phyloP scores from a whole-genome alignment of 2,113 vertebrate species.

The Hemichromis elongatus region DNA sequence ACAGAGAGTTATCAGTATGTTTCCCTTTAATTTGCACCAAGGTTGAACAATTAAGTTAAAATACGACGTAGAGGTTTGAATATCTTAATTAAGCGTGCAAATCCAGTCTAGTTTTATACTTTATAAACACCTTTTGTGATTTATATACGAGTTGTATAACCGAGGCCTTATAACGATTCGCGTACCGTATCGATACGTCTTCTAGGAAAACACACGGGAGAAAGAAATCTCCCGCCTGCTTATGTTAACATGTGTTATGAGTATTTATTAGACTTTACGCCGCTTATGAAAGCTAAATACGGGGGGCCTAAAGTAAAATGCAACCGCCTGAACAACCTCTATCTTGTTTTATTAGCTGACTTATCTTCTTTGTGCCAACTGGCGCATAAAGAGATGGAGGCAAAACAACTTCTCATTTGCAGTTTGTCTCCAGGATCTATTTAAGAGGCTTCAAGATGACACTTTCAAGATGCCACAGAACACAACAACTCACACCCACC shows the following conservation, averaged over 20 bases:
- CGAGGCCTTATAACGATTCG: not conserved
- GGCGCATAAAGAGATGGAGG: not conserved
- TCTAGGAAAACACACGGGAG: not conserved
- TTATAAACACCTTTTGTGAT: not conserved
- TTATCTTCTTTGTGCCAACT: not conserved
- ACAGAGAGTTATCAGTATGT: not conserved
- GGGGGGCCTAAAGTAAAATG: not conserved
- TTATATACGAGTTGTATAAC: not conserved
- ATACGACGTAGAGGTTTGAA: not conserved
- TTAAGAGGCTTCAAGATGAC: slow-evolving; percentile 21
- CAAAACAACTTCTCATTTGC: not conserved
- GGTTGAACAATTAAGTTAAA: not conserved
- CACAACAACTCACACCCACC: slow-evolving; percentile 6
- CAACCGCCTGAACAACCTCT: not conserved
- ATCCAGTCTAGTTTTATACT: not conserved
- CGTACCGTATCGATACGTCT: not conserved
- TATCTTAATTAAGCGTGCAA: not conserved
- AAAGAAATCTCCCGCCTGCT: not conserved
- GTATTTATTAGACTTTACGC: not conserved
- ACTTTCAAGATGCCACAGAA: not conserved
- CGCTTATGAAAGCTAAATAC: not conserved
- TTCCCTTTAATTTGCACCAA: not conserved
- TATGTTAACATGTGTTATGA: not conserved
- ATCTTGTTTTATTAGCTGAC: not conserved
- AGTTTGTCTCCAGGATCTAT: slow-evolving; percentile 3